Evolutionary conservation across 2,888 invertebrate genomes (phyloP).

Genomic region (Asteroscopus sphinx): DNA sequence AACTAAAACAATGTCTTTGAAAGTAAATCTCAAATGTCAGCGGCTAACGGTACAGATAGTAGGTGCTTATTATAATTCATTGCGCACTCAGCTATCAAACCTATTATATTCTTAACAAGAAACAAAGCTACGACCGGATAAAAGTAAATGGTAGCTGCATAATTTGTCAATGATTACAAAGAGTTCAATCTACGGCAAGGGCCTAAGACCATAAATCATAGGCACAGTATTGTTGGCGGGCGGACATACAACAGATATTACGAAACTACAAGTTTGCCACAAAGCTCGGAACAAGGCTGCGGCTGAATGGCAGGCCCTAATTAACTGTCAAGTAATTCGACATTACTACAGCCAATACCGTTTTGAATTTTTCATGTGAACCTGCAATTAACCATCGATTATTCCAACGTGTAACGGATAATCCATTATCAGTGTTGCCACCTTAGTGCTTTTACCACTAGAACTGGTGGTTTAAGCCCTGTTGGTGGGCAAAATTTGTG

Average conservation of each 20-base stretch:
- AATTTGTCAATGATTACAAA: constrained; percentile 86
- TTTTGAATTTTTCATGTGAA: constrained; percentile 56
- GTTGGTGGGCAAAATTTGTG: too few species aligned
- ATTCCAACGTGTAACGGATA: constrained; percentile 34
- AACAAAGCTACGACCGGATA: constrained; percentile 66
- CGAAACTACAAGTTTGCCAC: constrained; percentile 78
- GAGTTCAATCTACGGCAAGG: constrained; percentile 75
- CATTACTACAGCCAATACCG: constrained; percentile 72
- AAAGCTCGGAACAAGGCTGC: constrained; percentile 75
- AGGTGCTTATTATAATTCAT: constrained; percentile 55
- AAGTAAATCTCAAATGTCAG: constrained; percentile 57
- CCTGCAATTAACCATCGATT: constrained; percentile 52
- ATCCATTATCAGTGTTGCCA: too few species aligned
- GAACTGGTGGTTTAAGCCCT: too few species aligned
- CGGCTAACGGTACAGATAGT: constrained; percentile 23
- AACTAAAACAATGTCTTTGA: constrained; percentile 43
- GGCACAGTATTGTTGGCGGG: constrained; percentile 72
- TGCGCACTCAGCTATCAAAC: constrained; percentile 56
- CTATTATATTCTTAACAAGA: constrained; percentile 63
- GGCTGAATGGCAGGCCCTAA: constrained; percentile 84
- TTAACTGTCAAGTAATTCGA: constrained; percentile 87
- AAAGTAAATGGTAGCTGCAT: constrained; percentile 79
- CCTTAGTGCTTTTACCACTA: too few species aligned
- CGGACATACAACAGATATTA: constrained; percentile 79
- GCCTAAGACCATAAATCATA: constrained; percentile 80